Percentiles rank a stretch among this genome's conserved stretches.
These are phyloP conservation scores for Cherax quadricarinatus DNA, from an alignment of 1,140 invertebrate genomes.

Conservation along the genomic window DNA sequence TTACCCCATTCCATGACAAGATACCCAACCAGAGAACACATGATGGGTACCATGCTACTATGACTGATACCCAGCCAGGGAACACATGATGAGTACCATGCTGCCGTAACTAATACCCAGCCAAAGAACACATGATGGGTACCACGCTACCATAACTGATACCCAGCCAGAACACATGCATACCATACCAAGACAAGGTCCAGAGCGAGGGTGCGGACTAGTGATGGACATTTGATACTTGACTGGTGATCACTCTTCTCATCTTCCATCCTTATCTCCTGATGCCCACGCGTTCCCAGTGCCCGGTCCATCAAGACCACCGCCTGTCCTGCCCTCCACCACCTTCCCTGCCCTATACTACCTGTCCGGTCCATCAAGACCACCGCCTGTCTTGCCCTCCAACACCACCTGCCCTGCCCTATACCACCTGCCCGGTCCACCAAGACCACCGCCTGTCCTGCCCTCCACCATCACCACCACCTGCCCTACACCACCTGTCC, in stretches of 20 bases:
- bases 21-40: too few species aligned
- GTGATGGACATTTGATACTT: neutral
- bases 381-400: too few species aligned
- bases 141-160: too few species aligned
- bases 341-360: neutral
- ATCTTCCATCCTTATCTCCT: slow-evolving; percentile 3
- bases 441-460: neutral
- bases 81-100: too few species aligned
- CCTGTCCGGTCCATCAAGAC: neutral
- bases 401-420: neutral
- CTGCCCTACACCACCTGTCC: neutral
- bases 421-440: neutral
- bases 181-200: neutral
- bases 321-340: neutral
- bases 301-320: neutral
- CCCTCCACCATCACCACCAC: neutral
- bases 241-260: neutral
- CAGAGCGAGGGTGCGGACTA: neutral
- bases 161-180: too few species aligned
- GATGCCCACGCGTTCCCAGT: neutral
- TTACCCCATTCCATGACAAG: too few species aligned
- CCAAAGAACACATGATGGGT: too few species aligned
- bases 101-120: too few species aligned
- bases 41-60: too few species aligned
- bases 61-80: too few species aligned